phyloP scores from a whole-genome alignment of 2,797 vertebrate genomes.

The Gymnocypris eckloni region DNA sequence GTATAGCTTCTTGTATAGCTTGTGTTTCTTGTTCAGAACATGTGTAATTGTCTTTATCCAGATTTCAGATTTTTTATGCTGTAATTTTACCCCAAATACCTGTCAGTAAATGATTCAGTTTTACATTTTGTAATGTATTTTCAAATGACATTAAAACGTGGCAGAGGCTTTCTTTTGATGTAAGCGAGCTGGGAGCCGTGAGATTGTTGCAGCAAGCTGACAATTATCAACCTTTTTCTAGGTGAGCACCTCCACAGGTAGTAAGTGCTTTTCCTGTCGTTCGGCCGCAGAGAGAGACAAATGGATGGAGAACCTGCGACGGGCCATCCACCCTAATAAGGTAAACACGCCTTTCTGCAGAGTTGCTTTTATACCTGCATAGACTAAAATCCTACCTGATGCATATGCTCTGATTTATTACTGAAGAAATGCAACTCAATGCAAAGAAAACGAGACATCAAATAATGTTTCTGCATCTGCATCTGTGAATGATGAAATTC shows the following conservation, averaged over 20 bases:
- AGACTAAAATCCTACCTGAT: background rate
- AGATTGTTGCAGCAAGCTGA: slow-evolving; percentile 16
- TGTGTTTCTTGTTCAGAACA: background rate
- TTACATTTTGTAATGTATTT: background rate
- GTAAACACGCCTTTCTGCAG: slow-evolving; percentile 67
- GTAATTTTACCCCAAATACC: background rate
- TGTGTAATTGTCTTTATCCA: background rate
- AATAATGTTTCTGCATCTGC: slow-evolving; percentile 2
- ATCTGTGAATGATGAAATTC: slow-evolving; percentile 32
- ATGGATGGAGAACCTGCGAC: slow-evolving; percentile 99
- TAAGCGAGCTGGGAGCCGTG: background rate
- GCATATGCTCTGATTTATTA: background rate
- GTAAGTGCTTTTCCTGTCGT: slow-evolving; percentile 98
- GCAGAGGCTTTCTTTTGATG: background rate
- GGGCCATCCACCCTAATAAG: slow-evolving; percentile 98
- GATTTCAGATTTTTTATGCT: background rate
- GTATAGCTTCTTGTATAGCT: background rate
- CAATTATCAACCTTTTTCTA: slow-evolving; percentile 62
- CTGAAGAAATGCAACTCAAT: slow-evolving; percentile 3
- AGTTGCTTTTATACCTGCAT: background rate
- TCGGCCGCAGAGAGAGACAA: slow-evolving; percentile 98
- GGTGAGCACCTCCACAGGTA: slow-evolving; percentile 98
- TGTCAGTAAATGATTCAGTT: background rate
- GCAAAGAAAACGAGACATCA: background rate
- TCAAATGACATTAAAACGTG: background rate